A percentile compares a stretch with the other conserved stretches of the same genome.
Evolutionary conservation across 2,797 vertebrate genomes (phyloP).

Genomic region (Mormyrus proboscirostris): DNA sequence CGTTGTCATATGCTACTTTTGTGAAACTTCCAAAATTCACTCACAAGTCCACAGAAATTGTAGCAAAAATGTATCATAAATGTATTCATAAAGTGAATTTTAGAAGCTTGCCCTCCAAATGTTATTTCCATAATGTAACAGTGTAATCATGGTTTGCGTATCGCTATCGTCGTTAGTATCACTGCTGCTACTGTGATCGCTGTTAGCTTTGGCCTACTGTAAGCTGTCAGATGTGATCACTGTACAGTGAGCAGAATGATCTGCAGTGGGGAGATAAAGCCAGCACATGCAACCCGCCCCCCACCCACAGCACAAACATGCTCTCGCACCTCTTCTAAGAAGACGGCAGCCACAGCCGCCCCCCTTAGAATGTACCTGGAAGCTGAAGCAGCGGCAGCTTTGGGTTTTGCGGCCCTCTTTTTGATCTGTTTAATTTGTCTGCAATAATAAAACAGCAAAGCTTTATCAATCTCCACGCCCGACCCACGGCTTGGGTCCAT

Average conservation of each 20-base stretch:
- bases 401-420: slow-evolving; percentile 62
- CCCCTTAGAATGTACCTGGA: slow-evolving; percentile 70
- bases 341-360: slow-evolving; percentile 41
- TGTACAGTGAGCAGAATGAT: not conserved
- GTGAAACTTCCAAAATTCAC: not conserved
- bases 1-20: not conserved
- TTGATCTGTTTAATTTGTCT: slow-evolving; percentile 62
- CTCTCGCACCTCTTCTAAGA: slow-evolving; percentile 22
- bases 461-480: slow-evolving; percentile 19
- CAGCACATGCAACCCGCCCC: not conserved
- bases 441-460: slow-evolving; percentile 59
- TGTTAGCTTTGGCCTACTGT: not conserved
- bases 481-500: not conserved
- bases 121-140: not conserved
- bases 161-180: not conserved
- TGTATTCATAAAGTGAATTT: not conserved
- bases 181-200: not conserved
- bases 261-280: not conserved
- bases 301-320: slow-evolving; percentile 18
- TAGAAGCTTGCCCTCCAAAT: not conserved
- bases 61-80: not conserved
- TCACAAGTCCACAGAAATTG: not conserved
- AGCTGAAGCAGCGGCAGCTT: slow-evolving; percentile 52
- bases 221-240: not conserved
- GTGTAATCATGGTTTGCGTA: not conserved